Conservation (phyloP, 2,888 invertebrate genomes). For the Vannuccia rotundouncinata region DNA sequence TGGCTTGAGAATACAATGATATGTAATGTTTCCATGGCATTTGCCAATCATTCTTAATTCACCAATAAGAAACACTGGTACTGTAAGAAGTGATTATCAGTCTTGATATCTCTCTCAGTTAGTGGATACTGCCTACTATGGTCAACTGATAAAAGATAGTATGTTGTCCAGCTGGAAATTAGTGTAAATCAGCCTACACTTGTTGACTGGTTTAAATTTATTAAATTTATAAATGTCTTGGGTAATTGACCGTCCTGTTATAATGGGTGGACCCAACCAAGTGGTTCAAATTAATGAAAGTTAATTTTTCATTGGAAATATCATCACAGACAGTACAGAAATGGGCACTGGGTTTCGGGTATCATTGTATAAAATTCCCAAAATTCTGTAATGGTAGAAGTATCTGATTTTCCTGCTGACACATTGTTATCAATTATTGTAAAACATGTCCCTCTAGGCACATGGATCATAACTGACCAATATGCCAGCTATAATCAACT, state of each 20-base stretch:
- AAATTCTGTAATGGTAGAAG: constrained; percentile 7
- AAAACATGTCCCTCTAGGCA: not conserved
- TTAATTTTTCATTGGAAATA: constrained; percentile 19
- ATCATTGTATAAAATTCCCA: not conserved
- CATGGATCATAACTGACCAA: not conserved
- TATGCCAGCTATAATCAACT: not conserved
- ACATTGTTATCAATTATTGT: not conserved
- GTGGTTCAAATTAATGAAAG: constrained; percentile 2
- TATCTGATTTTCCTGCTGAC: too few species aligned
- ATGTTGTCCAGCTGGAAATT: not conserved
- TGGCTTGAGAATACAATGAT: not conserved
- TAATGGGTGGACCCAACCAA: not conserved
- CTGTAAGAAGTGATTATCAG: not conserved
- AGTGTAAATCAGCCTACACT: constrained; percentile 18
- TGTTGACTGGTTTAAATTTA: constrained; percentile 12
- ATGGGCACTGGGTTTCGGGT: constrained; percentile 17
- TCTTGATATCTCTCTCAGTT: not conserved
- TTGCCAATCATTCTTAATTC: not conserved
- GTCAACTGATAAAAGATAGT: not conserved
- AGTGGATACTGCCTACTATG: not conserved
- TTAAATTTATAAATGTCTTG: not conserved
- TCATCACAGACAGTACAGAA: not conserved
- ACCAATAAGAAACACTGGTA: not conserved
- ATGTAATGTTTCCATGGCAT: not conserved
- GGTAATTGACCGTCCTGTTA: not conserved